Percentiles rank a stretch among this genome's conserved stretches.
Conservation (phyloP, 2,888 invertebrate species). For the Cerceris rybyensis region DNA sequence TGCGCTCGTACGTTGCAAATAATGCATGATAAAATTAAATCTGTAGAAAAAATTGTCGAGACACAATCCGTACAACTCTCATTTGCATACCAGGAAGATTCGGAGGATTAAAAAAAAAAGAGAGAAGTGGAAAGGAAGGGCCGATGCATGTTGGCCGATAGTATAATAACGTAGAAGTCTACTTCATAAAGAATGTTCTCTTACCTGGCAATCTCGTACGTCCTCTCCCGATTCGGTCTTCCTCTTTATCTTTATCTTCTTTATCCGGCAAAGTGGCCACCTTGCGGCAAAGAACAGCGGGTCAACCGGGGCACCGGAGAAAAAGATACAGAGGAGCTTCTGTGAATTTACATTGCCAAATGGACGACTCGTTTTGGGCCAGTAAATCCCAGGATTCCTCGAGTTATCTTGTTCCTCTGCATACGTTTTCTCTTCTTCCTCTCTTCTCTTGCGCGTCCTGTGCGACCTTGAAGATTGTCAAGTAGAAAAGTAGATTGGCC, state of each 20-base stretch:
- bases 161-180: constrained; percentile 79
- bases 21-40: constrained; percentile 27
- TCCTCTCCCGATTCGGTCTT: constrained; percentile 51
- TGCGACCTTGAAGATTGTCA: not conserved
- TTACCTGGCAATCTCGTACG: constrained; percentile 56
- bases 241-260: constrained; percentile 77
- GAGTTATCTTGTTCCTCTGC: constrained; percentile 31
- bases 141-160: constrained; percentile 76
- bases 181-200: constrained; percentile 79
- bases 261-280: constrained; percentile 75
- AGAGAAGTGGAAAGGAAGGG: not conserved
- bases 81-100: constrained; percentile 24
- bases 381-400: constrained; percentile 46
- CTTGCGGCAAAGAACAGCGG: constrained; percentile 62
- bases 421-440: constrained; percentile 7
- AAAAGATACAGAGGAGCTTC: constrained; percentile 59
- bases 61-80: constrained; percentile 31
- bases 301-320: constrained; percentile 29
- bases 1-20: constrained; percentile 1
- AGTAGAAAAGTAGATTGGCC: not conserved
- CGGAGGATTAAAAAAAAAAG: not conserved
- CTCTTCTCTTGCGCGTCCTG: constrained; percentile 7
- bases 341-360: constrained; percentile 61
- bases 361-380: constrained; percentile 58
- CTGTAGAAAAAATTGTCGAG: constrained; percentile 11